Evolutionary conservation across 2,113 vertebrate genomes (phyloP).

Genomic region (Neopipo cinnamomea): DNA sequence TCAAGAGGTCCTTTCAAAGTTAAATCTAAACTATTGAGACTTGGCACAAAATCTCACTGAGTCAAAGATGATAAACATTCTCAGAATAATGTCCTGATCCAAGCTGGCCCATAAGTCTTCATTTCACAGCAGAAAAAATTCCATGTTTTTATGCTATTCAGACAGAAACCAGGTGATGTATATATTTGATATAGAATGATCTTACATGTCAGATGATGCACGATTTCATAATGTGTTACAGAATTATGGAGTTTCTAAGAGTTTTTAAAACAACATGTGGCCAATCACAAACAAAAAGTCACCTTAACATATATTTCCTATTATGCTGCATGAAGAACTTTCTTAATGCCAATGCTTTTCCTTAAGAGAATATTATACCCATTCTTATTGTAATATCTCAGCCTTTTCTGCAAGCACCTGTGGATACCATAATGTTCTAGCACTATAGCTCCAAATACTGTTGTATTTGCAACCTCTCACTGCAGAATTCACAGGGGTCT

Average conservation of each 20-base stretch:
- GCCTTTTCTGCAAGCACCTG: neutral
- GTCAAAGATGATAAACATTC: neutral
- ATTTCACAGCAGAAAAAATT: neutral
- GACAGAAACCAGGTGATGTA: no score
- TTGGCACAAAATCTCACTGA: neutral
- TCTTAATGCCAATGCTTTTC: neutral
- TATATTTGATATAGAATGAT: neutral
- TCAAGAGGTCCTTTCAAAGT: neutral
- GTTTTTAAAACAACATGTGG: neutral
- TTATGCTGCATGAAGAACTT: neutral
- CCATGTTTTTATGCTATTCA: neutral
- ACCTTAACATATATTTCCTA: neutral
- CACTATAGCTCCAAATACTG: neutral
- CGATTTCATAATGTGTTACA: neutral
- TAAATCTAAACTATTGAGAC: neutral
- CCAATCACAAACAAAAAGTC: neutral
- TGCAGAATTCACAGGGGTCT: neutral
- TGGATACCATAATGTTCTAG: neutral
- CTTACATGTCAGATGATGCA: neutral
- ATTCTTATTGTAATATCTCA: neutral
- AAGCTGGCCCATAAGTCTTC: neutral
- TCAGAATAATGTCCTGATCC: neutral
- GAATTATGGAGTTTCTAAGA: neutral
- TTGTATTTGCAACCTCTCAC: neutral
- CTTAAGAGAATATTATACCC: neutral